Conservation (phyloP, 2,888 invertebrate genomes). For the Frankliniella fusca region DNA sequence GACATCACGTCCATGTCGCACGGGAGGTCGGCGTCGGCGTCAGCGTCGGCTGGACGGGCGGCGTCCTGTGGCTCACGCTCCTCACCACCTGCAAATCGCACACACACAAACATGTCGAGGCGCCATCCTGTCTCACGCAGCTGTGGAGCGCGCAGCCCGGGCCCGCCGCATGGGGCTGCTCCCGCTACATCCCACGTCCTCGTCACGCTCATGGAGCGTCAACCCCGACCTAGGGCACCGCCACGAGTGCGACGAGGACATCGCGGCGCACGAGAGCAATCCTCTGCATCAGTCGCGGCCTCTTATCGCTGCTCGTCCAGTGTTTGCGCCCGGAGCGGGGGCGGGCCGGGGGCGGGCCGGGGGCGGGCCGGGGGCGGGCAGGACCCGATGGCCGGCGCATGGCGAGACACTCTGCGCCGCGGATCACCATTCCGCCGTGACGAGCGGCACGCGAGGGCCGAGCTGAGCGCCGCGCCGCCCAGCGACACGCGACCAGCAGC, state of each 20-base stretch:
- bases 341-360: no score
- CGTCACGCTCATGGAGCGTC: no score
- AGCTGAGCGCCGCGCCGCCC: neutral
- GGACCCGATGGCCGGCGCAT: constrained; percentile 29
- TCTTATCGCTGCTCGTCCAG: no score
- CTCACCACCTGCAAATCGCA: constrained; percentile 36
- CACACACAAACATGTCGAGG: neutral
- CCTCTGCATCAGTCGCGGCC: no score
- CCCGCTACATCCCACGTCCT: no score
- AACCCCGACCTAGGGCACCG: no score
- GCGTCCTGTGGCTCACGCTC: constrained; percentile 41
- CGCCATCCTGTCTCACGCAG: no score
- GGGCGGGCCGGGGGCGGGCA: constrained; percentile 42
- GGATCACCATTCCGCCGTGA: constrained; percentile 36
- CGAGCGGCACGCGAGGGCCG: constrained; percentile 31
- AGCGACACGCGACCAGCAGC: no score
- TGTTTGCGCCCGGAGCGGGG: constrained; percentile 50
- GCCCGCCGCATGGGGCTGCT: no score
- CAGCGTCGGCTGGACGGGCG: constrained; percentile 27
- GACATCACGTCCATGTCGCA: constrained; percentile 7
- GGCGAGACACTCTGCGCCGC: constrained; percentile 35
- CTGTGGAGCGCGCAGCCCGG: no score
- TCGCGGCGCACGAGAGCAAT: no score
- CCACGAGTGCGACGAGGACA: no score
- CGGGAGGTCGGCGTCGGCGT: neutral